Evolutionary conservation across 2,888 invertebrate species (phyloP).

Genomic region (Polydrusus cervinus): DNA sequence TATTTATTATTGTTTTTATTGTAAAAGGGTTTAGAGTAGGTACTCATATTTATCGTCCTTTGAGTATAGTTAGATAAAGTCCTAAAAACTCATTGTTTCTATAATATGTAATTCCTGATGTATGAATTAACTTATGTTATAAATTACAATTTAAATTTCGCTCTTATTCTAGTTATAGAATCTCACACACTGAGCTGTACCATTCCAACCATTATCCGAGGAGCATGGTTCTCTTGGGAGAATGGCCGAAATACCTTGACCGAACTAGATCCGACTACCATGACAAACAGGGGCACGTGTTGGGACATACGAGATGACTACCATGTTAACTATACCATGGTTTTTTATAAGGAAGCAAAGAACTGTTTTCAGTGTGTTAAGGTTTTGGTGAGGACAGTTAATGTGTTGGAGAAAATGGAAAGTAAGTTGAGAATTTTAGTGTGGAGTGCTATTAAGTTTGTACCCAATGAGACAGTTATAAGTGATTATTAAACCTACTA

Average conservation of each 20-base stretch:
- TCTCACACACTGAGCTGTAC: conserved; percentile 72
- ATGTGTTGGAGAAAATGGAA: conserved; percentile 91
- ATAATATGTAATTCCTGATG: too few species aligned
- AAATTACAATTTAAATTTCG: too few species aligned
- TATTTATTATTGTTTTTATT: too few species aligned
- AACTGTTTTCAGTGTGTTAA: conserved; percentile 90
- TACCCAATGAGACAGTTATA: too few species aligned
- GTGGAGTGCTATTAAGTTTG: too few species aligned
- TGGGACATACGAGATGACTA: conserved; percentile 82
- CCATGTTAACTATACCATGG: conserved; percentile 89
- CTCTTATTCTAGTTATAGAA: conserved; percentile 47
- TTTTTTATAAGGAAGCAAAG: conserved; percentile 77
- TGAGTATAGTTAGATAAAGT: too few species aligned
- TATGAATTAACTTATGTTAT: too few species aligned
- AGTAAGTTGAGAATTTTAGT: conserved; percentile 73
- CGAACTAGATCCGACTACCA: conserved; percentile 85
- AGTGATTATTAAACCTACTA: too few species aligned
- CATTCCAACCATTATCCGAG: conserved; percentile 86
- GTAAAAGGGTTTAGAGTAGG: too few species aligned
- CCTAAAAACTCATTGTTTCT: too few species aligned
- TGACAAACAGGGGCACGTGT: conserved; percentile 85
- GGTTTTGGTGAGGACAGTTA: conserved; percentile 88
- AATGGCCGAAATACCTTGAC: conserved; percentile 88
- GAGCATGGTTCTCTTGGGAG: conserved; percentile 95
- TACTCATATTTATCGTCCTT: too few species aligned